Evolutionary conservation across 2,797 vertebrate species (phyloP), one percentile per base, ranked within the genome.

Genomic region (Halcyon leucocephala): DNA sequence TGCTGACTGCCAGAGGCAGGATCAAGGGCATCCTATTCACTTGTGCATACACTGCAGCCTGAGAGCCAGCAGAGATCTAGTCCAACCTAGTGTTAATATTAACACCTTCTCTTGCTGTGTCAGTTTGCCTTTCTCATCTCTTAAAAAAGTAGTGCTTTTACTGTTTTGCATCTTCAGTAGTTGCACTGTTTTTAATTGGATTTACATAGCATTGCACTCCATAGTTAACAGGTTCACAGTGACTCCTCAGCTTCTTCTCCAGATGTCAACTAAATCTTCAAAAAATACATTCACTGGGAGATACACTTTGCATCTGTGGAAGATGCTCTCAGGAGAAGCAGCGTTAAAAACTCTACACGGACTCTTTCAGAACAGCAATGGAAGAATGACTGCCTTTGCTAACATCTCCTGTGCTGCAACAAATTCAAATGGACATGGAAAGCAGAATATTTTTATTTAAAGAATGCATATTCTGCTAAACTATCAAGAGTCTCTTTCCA

Each of bases 21-120:
- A 4, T 65, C 12, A 33, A 18, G 25, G 8, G 2, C 15, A 28
- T 35, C 13, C 31, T 13, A 6, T 17, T 17, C 4, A 2, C 0
- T 4, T 6, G 6, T 1, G 2, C 10, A 2, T 7, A 5, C 14
- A 2, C 8, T 46, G 14, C 33, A 41, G 2, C 1, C 10, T 35
- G 5, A 41, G 11, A 37, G 3, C 4, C 20, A 16, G 22, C 2
- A 1, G n/a, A 44, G 1, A 6, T 44, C 17, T 39, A 2, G 3
- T 57, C 16, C 24, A 6, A 33, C 4, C 4, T 57, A 14, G 3
- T 31, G n/a, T 7, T 33, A 24, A 6, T 26, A 5, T 39, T 64
- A 6, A 14, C 0, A 0, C 22, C 15, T 62, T 54, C 12, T 71
- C 5, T 41, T 35, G 3, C 11, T 29, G 10, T 15, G 11, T 35